phyloP scores from a whole-genome alignment of 1,140 invertebrate species.

The Cydia pomonella region DNA sequence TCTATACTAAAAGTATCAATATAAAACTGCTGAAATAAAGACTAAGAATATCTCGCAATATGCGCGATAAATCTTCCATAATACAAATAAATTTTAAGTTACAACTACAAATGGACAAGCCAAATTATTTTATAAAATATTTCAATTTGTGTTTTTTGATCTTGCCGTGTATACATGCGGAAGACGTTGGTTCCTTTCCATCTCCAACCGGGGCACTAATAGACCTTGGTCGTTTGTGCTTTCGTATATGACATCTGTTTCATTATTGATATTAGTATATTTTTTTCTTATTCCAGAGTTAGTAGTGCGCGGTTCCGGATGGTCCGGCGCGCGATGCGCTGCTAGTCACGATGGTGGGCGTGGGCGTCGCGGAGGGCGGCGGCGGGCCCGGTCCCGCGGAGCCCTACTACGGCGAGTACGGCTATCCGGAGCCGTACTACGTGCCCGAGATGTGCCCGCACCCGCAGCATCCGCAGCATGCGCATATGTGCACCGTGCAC shows the following conservation, averaged over 20 bases:
- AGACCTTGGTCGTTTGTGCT: not conserved
- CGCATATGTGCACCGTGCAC: constrained; percentile 78
- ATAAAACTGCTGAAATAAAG: too few species aligned
- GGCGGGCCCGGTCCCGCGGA: constrained; percentile 52
- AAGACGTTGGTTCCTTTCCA: too few species aligned
- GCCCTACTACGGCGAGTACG: constrained; percentile 77
- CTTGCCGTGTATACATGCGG: too few species aligned
- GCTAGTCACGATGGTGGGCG: constrained; percentile 68
- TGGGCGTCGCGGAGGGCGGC: constrained; percentile 69
- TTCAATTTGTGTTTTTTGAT: too few species aligned
- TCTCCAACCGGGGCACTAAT: too few species aligned
- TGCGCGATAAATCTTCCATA: too few species aligned
- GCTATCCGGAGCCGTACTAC: constrained; percentile 74
- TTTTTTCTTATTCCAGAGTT: constrained; percentile 58
- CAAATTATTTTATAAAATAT: too few species aligned
- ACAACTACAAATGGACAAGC: too few species aligned
- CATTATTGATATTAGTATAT: not conserved
- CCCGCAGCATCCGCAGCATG: constrained; percentile 72
- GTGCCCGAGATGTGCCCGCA: constrained; percentile 76
- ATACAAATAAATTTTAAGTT: too few species aligned
- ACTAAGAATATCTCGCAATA: too few species aligned
- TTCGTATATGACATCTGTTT: not conserved
- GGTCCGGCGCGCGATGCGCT: constrained; percentile 64
- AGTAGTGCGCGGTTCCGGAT: constrained; percentile 52
- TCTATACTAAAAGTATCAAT: not conserved